These are phyloP conservation scores for Melanerpes formicivorus DNA, from an alignment of 2,113 vertebrate genomes.

Conservation along the genomic window DNA sequence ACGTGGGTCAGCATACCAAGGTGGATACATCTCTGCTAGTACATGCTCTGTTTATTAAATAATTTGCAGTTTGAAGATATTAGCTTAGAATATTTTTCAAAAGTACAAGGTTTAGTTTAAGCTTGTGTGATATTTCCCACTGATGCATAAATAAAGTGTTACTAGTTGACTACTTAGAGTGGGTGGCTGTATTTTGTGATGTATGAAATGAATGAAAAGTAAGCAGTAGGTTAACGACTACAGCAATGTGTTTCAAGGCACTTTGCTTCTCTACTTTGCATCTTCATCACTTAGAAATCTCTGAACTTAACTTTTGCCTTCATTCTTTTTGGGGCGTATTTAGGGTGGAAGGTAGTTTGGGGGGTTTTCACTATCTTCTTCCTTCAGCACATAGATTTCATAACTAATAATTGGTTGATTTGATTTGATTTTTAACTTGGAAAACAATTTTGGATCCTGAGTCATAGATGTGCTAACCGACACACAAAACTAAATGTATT, in stretches of 20 bases:
- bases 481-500: neutral
- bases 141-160: neutral
- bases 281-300: neutral
- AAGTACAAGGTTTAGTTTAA: neutral
- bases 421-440: neutral
- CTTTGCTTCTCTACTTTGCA: neutral
- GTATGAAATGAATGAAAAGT: neutral
- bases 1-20: neutral
- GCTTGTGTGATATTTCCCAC: neutral
- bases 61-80: neutral
- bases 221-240: neutral
- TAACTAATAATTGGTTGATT: neutral
- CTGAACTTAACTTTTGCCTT: neutral
- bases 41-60: neutral
- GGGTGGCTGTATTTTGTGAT: neutral
- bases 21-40: neutral
- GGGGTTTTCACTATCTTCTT: neutral
- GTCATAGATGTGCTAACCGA: neutral
- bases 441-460: neutral
- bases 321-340: neutral
- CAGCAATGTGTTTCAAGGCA: neutral
- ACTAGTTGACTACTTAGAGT: neutral
- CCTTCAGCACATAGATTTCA: neutral
- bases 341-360: neutral
- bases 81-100: neutral